phyloP scores from a whole-genome alignment of 2,113 vertebrate genomes.

The Amphilophus citrinellus region DNA sequence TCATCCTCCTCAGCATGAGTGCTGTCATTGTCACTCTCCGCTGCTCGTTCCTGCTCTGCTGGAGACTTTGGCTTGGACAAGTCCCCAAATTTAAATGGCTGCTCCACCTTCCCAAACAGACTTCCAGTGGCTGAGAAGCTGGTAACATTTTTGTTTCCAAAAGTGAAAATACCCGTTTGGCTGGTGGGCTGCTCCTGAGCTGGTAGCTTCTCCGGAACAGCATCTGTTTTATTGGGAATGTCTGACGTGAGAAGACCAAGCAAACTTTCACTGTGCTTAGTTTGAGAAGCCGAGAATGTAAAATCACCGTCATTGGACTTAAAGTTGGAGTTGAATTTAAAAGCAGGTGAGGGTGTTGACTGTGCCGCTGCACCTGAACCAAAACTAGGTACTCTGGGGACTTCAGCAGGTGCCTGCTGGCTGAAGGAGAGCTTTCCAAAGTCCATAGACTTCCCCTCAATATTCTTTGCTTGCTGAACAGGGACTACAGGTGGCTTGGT shows the following conservation, averaged over 20 bases:
- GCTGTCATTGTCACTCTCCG: constrained; percentile 89
- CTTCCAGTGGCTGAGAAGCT: constrained; percentile 77
- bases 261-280: constrained; percentile 89
- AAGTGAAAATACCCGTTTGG: constrained; percentile 84
- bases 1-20: constrained; percentile 91
- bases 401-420: constrained; percentile 83
- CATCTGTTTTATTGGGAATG: constrained; percentile 85
- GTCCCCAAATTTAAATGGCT: constrained; percentile 83
- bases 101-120: constrained; percentile 83
- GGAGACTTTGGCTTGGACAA: constrained; percentile 69
- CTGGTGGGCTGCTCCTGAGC: constrained; percentile 64
- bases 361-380: constrained; percentile 78
- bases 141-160: constrained; percentile 83
- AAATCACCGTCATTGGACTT: constrained; percentile 98
- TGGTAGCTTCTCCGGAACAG: constrained; percentile 72
- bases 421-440: constrained; percentile 88
- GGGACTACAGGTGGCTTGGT: constrained; percentile 87
- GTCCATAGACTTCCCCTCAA: constrained; percentile 86
- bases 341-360: constrained; percentile 84
- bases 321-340: constrained; percentile 98
- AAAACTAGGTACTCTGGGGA: constrained; percentile 82
- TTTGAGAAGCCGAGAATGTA: constrained; percentile 89
- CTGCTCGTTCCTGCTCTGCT: constrained; percentile 76
- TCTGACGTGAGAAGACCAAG: constrained; percentile 92
- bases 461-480: constrained; percentile 81